Evolutionary conservation across 2,888 invertebrate genomes (phyloP), one percentile per base, ranked within the genome.

Genomic region (Oligia strigilis): DNA sequence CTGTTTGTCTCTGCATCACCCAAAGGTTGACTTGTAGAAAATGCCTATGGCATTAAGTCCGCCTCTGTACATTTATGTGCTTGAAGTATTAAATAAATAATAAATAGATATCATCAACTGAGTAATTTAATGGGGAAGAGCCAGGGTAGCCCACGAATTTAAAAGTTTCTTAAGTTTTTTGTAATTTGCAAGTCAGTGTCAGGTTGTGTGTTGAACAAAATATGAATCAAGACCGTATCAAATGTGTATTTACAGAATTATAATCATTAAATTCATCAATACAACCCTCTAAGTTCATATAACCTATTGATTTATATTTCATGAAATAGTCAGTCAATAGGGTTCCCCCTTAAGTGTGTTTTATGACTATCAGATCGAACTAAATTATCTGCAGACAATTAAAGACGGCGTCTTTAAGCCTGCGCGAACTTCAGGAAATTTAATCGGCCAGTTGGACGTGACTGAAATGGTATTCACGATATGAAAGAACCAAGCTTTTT

Each of bases 331-430:
- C 4, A 60, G 4, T 11, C 11, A 60, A 60, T 60, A 60, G n/a
- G 58, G n/a, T 60, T 60, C 58, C 58, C 55, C n/a, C n/a, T 11
- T 60, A 60, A 36, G 62, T n/a, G 60, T 60, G 58, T 58, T 71
- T 40, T 13, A n/a, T 72, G 69, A 49, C 29, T 19, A 49, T 70
- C 13, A 8, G 6, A 70, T 36, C 29, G 3, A 49, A 69, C 29
- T 29, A 36, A 14, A 52, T 52, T 36, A 9, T 23, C 40, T 8
- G 23, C 23, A 71, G 40, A 17, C 40, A 58, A 40, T 40, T 71
- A 71, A 71, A 55, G 9, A 40, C 4, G 3, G 23, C 4, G 9
- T 36, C 23, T 49, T 29, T 13, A 71, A 36, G 36, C 52, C 14
- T 36, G 23, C 23, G n/a, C 11, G 71, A 72, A 17, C 17, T 55